Evolutionary conservation across 2,797 vertebrate genomes (phyloP), one percentile per base, ranked within the genome.

Genomic region (Acipenser oxyrinchus): DNA sequence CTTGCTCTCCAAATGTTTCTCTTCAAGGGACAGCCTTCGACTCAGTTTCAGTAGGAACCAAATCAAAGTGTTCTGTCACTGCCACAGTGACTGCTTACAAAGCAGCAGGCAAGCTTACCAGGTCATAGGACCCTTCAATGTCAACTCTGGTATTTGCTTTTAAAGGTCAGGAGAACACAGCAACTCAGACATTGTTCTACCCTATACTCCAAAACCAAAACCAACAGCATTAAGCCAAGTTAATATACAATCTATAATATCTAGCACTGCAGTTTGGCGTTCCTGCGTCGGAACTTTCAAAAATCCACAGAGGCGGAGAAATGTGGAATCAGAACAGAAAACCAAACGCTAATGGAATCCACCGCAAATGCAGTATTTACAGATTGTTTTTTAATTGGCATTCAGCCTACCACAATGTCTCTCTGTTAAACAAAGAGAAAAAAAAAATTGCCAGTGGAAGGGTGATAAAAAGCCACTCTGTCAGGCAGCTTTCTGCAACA

Each of bases 111-210:
- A 55, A 55, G 52, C 52, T 23, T 50, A 50, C 50, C 59, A 53
- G 15, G 59, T 62, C 60, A 62, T 6, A 12, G 51, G 66, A 52
- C 10, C n/a, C 12, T 48, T 15, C 4, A 66, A 48, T 55, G 23
- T 66, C 65, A 66, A 66, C 48, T 48, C 9, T 48, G 11, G 9
- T 55, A n/a, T 67, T 50, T n/a, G 60, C 62, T 62, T n/a, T 11
- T 49, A n/a, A 61, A 67, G 59, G 66, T 67, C 66, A 62, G n/a
- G 10, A 52, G 7, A 60, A 18, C 66, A 62, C 23, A 60, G 18
- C 60, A 67, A 53, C 58, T 37, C 10, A 15, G 60, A 18, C 37
- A 15, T 62, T 12, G 48, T 48, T 48, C 6, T 37, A 4, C 6
- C 23, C 51, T 37, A 53, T 37, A 53, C 50, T 51, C 37, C 15